Evolutionary conservation across 2,888 invertebrate species (phyloP).

Genomic region (Drosophila fulvimacula): DNA sequence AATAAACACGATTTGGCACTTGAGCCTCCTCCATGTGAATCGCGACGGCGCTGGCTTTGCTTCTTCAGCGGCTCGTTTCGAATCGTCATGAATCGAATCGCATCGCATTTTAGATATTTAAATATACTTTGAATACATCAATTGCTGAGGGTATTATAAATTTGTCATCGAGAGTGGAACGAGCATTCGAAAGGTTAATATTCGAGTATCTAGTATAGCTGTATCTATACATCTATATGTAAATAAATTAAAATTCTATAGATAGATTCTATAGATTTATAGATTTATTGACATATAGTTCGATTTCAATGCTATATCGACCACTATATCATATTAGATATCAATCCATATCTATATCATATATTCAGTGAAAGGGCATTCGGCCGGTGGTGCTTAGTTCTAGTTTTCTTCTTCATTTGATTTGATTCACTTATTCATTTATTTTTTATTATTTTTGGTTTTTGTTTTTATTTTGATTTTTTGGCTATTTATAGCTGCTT

Average conservation of each 20-base stretch:
- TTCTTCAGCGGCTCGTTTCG: constrained; percentile 59
- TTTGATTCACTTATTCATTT: constrained; percentile 4
- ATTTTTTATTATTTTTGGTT: constrained; percentile 1
- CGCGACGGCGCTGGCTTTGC: constrained; percentile 30
- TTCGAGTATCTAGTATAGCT: not conserved
- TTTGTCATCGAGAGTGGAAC: not conserved
- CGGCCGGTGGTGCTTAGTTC: fast-evolving
- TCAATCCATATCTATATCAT: not conserved
- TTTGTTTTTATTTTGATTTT: constrained; percentile 15
- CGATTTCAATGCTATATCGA: not conserved
- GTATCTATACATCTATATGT: not conserved
- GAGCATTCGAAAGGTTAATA: not conserved
- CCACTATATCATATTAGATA: not conserved
- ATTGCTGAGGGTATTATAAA: not conserved
- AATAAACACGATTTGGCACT: constrained; percentile 80
- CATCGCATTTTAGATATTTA: constrained; percentile 7
- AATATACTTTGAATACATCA: not conserved
- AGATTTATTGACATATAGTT: not conserved
- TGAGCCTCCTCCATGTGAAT: constrained; percentile 54
- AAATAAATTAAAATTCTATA: too few relatives aligned
- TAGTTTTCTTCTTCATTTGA: not conserved
- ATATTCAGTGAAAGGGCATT: not conserved
- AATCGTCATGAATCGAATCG: constrained; percentile 32
- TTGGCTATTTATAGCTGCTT: constrained; percentile 61
- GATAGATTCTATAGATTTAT: too few relatives aligned